These are phyloP conservation scores for Nesoenas mayeri DNA, from an alignment of 2,113 vertebrate genomes.

Conservation along the genomic window DNA sequence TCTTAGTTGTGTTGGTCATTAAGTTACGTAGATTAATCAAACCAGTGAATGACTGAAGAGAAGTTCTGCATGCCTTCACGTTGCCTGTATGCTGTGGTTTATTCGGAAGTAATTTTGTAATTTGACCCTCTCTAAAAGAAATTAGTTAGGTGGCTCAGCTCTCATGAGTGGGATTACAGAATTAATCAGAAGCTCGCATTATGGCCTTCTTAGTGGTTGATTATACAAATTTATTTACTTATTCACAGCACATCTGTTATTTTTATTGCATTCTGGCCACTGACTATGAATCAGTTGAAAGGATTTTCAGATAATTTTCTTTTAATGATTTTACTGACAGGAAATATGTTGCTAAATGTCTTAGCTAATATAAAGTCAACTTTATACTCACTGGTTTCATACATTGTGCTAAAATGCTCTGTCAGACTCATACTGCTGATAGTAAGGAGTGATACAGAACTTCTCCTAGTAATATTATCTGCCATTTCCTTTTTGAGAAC, in stretches of 20 bases:
- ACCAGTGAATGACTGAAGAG: background rate
- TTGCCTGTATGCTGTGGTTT: background rate
- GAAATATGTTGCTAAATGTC: background rate
- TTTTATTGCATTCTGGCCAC: background rate
- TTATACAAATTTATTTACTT: conserved; percentile 16
- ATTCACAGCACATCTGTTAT: background rate
- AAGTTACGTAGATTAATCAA: background rate
- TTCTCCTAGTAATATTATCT: conserved; percentile 28
- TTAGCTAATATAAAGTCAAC: background rate
- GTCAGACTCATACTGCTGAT: background rate
- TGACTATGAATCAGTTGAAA: background rate
- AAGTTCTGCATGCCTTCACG: background rate
- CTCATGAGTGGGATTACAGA: background rate
- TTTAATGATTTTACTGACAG: background rate
- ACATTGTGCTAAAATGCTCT: background rate
- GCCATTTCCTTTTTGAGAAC: conserved; percentile 37
- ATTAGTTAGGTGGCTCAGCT: background rate
- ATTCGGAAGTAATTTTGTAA: background rate
- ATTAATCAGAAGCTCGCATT: conserved; percentile 1
- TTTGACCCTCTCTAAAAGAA: background rate
- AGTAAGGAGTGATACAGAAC: background rate
- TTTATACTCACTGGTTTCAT: background rate
- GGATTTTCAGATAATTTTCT: background rate
- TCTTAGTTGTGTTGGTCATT: background rate
- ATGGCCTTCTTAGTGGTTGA: background rate